A percentile compares a stretch with the other conserved stretches of the same genome.
These are phyloP conservation scores for Conger conger DNA, from an alignment of 2,113 vertebrate genomes.

Conservation along the genomic window DNA sequence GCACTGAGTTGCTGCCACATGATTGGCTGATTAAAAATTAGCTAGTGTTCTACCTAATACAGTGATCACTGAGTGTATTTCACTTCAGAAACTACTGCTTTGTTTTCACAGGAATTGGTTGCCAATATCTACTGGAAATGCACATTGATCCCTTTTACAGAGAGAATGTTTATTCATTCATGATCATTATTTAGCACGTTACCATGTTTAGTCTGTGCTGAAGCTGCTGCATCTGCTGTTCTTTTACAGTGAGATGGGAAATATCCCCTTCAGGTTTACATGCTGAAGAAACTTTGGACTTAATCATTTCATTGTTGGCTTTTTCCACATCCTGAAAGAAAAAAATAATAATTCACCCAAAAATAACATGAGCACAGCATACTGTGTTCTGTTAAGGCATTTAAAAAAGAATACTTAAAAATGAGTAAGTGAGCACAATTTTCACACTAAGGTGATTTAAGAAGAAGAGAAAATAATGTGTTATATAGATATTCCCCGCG, in stretches of 20 bases:
- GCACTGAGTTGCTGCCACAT: too few relatives aligned
- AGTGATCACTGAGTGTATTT: too few relatives aligned
- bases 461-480: too few relatives aligned
- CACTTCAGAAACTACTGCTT: neutral
- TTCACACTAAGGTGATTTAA: neutral
- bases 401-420: too few relatives aligned
- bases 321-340: slow-evolving; percentile 81
- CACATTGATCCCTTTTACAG: neutral
- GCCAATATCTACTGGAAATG: neutral
- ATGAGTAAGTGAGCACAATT: too few relatives aligned
- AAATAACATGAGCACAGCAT: slow-evolving; percentile 2
- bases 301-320: slow-evolving; percentile 77
- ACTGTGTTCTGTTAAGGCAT: neutral
- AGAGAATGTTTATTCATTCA: neutral
- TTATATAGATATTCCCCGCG: neutral
- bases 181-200: slow-evolving; percentile 29
- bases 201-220: slow-evolving; percentile 80
- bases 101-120: neutral
- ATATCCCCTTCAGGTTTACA: slow-evolving; percentile 71
- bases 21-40: too few relatives aligned
- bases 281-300: slow-evolving; percentile 74
- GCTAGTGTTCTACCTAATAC: too few relatives aligned
- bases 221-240: slow-evolving; percentile 80
- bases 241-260: slow-evolving; percentile 62
- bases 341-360: slow-evolving; percentile 15